Evolutionary conservation across 2,113 vertebrate species (phyloP).

Genomic region (Gorsachius goisagi): DNA sequence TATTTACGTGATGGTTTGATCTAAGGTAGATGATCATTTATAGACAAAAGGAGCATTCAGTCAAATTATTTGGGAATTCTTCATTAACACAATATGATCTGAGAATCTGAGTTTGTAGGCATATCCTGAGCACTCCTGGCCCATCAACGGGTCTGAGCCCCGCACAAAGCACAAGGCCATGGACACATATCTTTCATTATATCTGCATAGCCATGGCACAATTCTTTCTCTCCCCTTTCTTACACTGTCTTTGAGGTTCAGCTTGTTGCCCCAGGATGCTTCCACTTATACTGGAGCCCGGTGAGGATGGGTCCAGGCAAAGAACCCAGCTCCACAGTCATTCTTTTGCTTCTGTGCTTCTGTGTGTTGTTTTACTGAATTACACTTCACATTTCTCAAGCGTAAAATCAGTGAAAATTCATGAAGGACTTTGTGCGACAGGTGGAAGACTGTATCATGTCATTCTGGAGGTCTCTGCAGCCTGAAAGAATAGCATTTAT

Average conservation of each 20-base stretch:
- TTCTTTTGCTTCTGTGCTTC: background rate
- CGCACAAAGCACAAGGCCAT: background rate
- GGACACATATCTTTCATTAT: background rate
- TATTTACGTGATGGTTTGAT: background rate
- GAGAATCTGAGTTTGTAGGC: background rate
- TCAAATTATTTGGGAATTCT: background rate
- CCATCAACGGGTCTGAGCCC: background rate
- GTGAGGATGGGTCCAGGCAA: background rate
- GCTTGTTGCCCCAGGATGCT: background rate
- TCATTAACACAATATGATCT: background rate
- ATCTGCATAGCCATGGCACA: background rate
- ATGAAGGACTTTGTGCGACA: background rate
- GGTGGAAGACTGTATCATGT: conserved; percentile 61
- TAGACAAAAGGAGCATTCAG: background rate
- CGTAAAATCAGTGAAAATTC: background rate
- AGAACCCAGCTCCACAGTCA: background rate
- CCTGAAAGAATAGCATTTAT: conserved; percentile 55
- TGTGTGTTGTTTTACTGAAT: background rate
- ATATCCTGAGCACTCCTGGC: background rate
- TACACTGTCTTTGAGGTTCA: background rate
- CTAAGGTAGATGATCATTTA: background rate
- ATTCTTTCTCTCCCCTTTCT: background rate
- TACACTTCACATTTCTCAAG: background rate
- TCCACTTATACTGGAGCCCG: background rate
- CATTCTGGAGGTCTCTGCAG: conserved; percentile 74